Evolutionary conservation across 2,888 invertebrate genomes (phyloP), one percentile per base, ranked within the genome.

Genomic region (Drosophila atroscutellata): DNA sequence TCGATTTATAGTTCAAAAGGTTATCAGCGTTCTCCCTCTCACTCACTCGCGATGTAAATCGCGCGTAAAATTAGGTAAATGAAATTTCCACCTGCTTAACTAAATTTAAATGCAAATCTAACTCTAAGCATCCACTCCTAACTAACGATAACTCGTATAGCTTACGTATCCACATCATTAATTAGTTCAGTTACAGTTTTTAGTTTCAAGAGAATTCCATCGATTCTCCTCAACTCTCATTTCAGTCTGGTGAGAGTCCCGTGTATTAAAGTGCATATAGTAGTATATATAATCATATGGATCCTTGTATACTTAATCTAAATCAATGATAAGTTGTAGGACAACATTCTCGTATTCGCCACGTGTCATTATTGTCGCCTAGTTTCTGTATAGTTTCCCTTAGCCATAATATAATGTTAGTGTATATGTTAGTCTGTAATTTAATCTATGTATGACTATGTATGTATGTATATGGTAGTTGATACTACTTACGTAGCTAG

Each of bases 21-120:
- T 39, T 0, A 50, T 32, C 20, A 32, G 20, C 45, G 30, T 62
- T 39, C 26, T 37, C 42, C 28, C 7, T 37, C 42, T 32, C 15
- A 28, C 52, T 34, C 24, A 36, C 36, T 37, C 15, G n/a, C 30
- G 42, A 32, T 54, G 37, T 24, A 13, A 72, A 75, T 77, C 70
- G 71, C 72, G 70, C 61, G 18, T 75, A 77, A 58, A 60, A 30
- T 63, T 83, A 83, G 83, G 84, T 81, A 81, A 83, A 86, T 80
- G 71, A 83, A 83, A 81, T 83, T 81, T 80, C 84, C 83, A 83
- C 84, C 86, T 80, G 84, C 83, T 86, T 83, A 71, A 71, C 62
- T 62, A 63, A 39, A 57, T 63, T 61, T 61, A 26, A 79, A 67
- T 65, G 58, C 52, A 80, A 56, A 75, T 62, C 72, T 75, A 63